Conservation (phyloP, 2,113 vertebrate genomes). For the Psittacus erithacus region DNA sequence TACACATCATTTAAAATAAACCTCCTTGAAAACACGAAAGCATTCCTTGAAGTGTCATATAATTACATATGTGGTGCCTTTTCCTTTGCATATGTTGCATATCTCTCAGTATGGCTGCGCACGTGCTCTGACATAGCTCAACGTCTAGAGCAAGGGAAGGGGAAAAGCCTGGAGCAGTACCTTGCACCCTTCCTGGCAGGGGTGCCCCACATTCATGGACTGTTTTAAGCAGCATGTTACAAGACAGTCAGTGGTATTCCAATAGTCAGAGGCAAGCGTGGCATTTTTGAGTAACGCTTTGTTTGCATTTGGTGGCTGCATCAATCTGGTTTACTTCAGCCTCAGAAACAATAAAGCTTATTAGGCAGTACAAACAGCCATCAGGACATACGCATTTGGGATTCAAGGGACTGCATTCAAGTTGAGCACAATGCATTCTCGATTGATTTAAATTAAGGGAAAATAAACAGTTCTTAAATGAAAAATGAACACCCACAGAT, state of each 20-base stretch:
- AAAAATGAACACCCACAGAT: neutral
- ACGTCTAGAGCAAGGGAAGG: neutral
- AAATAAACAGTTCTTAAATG: conserved; percentile 34
- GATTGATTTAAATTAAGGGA: neutral
- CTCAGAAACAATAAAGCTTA: neutral
- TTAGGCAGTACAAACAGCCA: neutral
- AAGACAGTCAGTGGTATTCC: fast-evolving
- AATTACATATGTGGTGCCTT: neutral
- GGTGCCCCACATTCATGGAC: fast-evolving
- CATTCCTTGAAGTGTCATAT: neutral
- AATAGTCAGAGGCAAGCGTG: fast-evolving
- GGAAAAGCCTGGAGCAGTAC: neutral
- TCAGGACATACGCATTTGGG: neutral
- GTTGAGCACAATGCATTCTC: neutral
- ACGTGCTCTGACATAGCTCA: fast-evolving
- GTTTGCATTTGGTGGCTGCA: neutral
- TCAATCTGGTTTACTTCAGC: neutral
- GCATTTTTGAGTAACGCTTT: neutral
- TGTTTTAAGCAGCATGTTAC: neutral
- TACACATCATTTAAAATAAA: neutral
- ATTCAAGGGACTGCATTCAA: neutral
- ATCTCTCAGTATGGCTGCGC: neutral
- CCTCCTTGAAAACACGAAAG: neutral
- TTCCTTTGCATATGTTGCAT: fast-evolving
- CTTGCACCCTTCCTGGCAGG: neutral